Percentiles rank a stretch among this genome's conserved stretches.
Conservation (phyloP, 2,797 vertebrate genomes). For the Propithecus perrieri region DNA sequence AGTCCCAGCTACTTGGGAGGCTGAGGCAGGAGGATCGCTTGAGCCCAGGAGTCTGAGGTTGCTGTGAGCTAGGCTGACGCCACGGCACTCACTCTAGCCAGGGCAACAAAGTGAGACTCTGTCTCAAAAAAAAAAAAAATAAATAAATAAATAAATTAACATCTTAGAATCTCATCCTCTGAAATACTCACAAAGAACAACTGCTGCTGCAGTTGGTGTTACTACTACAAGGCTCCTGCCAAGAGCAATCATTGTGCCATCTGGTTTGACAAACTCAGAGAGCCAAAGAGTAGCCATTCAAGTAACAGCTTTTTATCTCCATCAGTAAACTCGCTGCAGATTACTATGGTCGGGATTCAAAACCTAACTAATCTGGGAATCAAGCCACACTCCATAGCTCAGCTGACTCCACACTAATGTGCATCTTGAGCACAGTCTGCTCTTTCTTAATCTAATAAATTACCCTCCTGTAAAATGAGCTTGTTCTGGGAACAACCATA, state of each 20-base stretch:
- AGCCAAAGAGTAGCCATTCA: slow-evolving; percentile 72
- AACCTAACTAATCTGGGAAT: slow-evolving; percentile 55
- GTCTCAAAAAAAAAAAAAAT: no score
- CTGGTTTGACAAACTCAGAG: slow-evolving; percentile 66
- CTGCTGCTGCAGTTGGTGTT: slow-evolving; percentile 51
- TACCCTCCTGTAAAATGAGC: slow-evolving; percentile 52
- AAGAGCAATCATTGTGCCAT: slow-evolving; percentile 68
- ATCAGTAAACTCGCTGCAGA: slow-evolving; percentile 60
- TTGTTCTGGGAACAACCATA: not conserved
- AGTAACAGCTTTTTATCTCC: slow-evolving; percentile 66
- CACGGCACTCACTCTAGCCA: no score
- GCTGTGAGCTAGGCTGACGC: no score
- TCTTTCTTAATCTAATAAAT: slow-evolving; percentile 63
- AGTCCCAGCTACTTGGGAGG: no score
- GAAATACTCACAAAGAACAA: slow-evolving; percentile 52
- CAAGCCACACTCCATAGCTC: slow-evolving; percentile 58
- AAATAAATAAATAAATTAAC: slow-evolving; percentile 46
- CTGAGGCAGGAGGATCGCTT: no score
- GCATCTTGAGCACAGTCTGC: slow-evolving; percentile 44
- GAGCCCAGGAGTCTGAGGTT: no score
- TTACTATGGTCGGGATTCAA: slow-evolving; percentile 33
- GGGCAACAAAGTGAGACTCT: no score
- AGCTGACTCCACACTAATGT: slow-evolving; percentile 32
- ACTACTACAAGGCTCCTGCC: slow-evolving; percentile 60
- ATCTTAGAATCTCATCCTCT: slow-evolving; percentile 33